Conservation (phyloP, 2,113 vertebrate genomes). For the Tragelaphus strepsiceros region DNA sequence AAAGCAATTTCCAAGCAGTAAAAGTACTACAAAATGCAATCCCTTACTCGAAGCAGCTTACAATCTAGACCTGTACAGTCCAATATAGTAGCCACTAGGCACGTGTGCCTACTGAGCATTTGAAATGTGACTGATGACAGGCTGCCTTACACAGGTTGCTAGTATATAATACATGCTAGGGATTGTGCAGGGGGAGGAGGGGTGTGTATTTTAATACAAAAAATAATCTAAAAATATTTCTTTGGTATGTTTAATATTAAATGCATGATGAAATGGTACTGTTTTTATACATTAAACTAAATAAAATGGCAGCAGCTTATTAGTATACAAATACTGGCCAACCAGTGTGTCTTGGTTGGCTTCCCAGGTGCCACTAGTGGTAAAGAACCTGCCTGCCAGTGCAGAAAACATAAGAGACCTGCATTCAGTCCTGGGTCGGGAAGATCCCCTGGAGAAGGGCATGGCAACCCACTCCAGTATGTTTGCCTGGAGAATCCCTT, state of each 20-base stretch:
- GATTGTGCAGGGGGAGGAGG: background rate
- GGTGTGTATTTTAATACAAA: background rate
- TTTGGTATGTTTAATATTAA: background rate
- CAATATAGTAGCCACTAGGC: background rate
- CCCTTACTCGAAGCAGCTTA: background rate
- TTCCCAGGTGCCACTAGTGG: background rate
- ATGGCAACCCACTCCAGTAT: background rate
- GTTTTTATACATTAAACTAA: background rate
- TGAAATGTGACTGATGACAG: background rate
- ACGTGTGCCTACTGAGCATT: background rate
- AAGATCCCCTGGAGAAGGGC: background rate
- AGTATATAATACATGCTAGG: background rate
- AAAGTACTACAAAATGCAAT: background rate
- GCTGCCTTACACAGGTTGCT: background rate
- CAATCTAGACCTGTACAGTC: fast-evolving
- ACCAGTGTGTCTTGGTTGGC: background rate
- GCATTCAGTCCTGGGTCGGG: background rate
- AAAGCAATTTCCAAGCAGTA: background rate
- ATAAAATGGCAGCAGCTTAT: background rate
- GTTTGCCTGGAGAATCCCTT: background rate
- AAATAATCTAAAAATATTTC: background rate
- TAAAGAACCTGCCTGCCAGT: background rate
- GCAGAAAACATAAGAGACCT: background rate
- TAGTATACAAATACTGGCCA: background rate
- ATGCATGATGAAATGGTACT: background rate